Evolutionary conservation across 2,888 invertebrate genomes (phyloP).

Genomic region (Dryomyza anilis): DNA sequence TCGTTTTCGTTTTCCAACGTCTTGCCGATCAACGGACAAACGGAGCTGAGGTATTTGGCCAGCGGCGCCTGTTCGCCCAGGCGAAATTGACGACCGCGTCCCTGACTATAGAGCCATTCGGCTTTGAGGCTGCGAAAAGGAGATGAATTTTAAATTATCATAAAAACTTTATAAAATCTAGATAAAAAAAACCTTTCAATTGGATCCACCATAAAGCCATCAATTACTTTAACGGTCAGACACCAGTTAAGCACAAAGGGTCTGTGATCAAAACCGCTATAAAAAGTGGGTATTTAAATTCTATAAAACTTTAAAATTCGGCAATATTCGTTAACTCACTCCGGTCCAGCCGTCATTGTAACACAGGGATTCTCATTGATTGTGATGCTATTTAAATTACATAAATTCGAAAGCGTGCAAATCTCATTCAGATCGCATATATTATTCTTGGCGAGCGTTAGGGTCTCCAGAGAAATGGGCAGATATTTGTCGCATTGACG

Average conservation of each 20-base stretch:
- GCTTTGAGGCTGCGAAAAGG: slow-evolving; percentile 74
- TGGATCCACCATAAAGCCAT: slow-evolving; percentile 86
- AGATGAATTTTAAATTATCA: neutral
- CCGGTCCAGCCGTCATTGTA: slow-evolving; percentile 74
- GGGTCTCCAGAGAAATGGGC: slow-evolving; percentile 73
- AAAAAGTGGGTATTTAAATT: slow-evolving; percentile 37
- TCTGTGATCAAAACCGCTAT: slow-evolving; percentile 87
- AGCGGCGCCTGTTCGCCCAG: slow-evolving; percentile 83
- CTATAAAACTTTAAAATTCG: neutral
- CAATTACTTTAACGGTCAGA: slow-evolving; percentile 83
- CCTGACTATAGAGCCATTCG: slow-evolving; percentile 95
- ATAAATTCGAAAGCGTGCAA: slow-evolving; percentile 77
- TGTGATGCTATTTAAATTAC: slow-evolving; percentile 78
- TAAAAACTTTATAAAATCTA: neutral
- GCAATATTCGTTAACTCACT: slow-evolving; percentile 64
- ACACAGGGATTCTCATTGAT: slow-evolving; percentile 89
- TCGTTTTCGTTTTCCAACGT: slow-evolving; percentile 84
- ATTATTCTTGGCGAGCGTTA: slow-evolving; percentile 82
- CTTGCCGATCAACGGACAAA: slow-evolving; percentile 84
- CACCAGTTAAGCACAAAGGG: slow-evolving; percentile 95
- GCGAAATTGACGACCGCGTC: slow-evolving; percentile 85
- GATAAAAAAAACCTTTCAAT: slow-evolving; percentile 73
- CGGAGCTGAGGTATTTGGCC: slow-evolving; percentile 80
- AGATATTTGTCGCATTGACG: slow-evolving; percentile 83
- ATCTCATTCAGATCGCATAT: slow-evolving; percentile 86